A percentile compares a stretch with the other conserved stretches of the same genome.
Conservation (phyloP, 2,797 vertebrate genomes). For the Myotis myotis region DNA sequence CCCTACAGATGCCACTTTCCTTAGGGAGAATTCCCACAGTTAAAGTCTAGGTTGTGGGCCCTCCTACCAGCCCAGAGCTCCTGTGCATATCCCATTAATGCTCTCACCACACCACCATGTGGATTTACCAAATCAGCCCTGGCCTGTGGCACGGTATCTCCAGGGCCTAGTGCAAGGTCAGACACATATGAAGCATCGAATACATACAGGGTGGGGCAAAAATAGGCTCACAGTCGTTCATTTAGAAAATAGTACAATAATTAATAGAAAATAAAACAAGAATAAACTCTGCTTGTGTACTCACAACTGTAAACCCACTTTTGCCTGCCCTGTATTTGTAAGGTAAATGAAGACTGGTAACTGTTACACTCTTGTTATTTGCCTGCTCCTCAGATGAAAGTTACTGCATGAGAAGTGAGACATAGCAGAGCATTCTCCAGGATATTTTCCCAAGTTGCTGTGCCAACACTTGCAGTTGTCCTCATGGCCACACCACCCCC, state of each 20-base stretch:
- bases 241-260: background rate
- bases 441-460: background rate
- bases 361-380: background rate
- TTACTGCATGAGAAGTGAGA: background rate
- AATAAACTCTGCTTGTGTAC: background rate
- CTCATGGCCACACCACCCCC: background rate
- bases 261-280: background rate
- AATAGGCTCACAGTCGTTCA: background rate
- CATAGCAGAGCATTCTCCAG: background rate
- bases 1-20: background rate
- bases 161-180: background rate
- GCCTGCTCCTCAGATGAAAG: background rate
- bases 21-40: background rate
- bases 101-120: accelerated
- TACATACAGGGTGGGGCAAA: background rate
- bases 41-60: background rate
- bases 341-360: background rate
- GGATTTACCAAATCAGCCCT: background rate
- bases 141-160: background rate
- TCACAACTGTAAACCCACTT: background rate
- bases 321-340: background rate
- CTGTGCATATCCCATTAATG: too few relatives aligned
- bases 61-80: background rate
- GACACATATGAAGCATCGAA: background rate
- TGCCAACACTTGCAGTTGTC: background rate